phyloP scores from a whole-genome alignment of 23 tunicate genomes.

The Halocynthia aurantium region DNA sequence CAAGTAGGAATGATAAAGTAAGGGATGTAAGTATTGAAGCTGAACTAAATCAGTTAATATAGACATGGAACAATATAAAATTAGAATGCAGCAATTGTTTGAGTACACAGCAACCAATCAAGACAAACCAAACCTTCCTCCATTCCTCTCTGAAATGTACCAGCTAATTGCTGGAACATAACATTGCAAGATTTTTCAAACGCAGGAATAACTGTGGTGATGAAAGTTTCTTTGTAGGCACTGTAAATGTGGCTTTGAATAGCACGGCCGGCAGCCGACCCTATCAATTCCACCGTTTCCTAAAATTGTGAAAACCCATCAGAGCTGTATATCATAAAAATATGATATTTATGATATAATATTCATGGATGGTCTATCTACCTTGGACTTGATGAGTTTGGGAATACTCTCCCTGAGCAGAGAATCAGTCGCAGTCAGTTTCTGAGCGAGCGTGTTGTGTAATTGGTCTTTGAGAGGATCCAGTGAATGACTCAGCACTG shows the following conservation, averaged over 20 bases:
- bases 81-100: background rate
- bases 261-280: slow-evolving; percentile 36
- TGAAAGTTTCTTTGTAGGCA: slow-evolving; percentile 33
- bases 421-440: slow-evolving; percentile 75
- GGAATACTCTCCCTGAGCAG: slow-evolving; percentile 61
- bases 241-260: slow-evolving; percentile 38
- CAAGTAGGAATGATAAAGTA: background rate
- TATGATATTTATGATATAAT: background rate
- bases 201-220: slow-evolving; percentile 48
- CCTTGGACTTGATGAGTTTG: slow-evolving; percentile 64
- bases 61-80: background rate
- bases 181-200: slow-evolving; percentile 63
- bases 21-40: background rate
- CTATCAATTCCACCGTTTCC: slow-evolving; percentile 57
- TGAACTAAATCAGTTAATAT: background rate
- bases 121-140: slow-evolving; percentile 49
- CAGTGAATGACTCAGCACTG: slow-evolving; percentile 16
- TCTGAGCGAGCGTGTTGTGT: slow-evolving; percentile 44
- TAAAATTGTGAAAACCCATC: background rate
- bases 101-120: background rate
- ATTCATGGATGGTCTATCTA: background rate
- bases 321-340: background rate
- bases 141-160: slow-evolving; percentile 66
- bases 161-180: slow-evolving; percentile 68
- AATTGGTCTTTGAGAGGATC: slow-evolving; percentile 67